Percentiles rank a stretch among this genome's conserved stretches.
phyloP scores from a whole-genome alignment of 2,888 invertebrate species.

The Euzetes globulus region DNA sequence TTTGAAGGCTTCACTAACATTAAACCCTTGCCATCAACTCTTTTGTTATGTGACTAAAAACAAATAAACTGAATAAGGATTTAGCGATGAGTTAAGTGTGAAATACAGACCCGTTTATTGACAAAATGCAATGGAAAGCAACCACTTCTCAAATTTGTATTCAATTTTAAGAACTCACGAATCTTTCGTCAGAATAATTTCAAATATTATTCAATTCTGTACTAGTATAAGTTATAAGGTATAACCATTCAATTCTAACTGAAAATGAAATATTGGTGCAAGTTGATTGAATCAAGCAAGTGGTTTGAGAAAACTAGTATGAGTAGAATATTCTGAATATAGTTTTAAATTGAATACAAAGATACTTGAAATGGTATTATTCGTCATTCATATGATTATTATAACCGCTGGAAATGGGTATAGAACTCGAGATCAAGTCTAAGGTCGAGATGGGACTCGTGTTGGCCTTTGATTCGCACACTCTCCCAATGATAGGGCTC shows the following conservation, averaged over 20 bases:
- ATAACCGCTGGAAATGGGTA: background rate
- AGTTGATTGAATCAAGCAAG: too few species aligned
- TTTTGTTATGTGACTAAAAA: constrained; percentile 22
- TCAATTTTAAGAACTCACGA: too few species aligned
- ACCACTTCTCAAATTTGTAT: too few species aligned
- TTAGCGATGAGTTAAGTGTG: background rate
- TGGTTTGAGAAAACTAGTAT: too few species aligned
- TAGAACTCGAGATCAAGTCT: constrained; percentile 3
- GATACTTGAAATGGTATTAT: background rate
- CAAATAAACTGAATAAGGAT: background rate
- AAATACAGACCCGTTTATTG: background rate
- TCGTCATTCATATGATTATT: background rate
- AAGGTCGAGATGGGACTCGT: constrained; percentile 25
- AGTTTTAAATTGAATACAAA: too few species aligned
- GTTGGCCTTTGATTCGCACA: background rate
- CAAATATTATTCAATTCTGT: too few species aligned
- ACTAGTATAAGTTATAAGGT: too few species aligned
- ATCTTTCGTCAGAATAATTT: too few species aligned
- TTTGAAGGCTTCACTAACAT: background rate
- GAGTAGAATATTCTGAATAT: too few species aligned
- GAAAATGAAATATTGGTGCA: too few species aligned
- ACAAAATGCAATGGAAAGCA: background rate
- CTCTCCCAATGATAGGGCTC: constrained; percentile 1
- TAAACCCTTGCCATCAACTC: constrained; percentile 13
- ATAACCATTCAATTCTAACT: too few species aligned